phyloP scores from a whole-genome alignment of 2,888 invertebrate genomes.

The Silvanus unidentatus region DNA sequence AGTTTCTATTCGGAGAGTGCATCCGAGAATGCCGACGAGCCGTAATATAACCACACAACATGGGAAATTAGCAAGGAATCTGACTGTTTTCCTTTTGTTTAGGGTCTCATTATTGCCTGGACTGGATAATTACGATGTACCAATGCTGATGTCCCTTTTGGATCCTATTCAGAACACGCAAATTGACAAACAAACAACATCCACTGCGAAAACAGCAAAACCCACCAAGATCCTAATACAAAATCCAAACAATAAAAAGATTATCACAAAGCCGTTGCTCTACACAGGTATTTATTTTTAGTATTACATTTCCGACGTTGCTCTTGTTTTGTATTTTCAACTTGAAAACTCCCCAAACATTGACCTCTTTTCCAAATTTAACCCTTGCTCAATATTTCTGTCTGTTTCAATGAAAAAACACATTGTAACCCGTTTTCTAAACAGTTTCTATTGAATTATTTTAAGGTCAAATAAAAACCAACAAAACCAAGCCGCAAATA shows the following conservation, averaged over 20 bases:
- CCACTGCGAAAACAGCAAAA: slow-evolving; percentile 21
- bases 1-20: slow-evolving; percentile 60
- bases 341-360: no score
- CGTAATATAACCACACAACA: slow-evolving; percentile 22
- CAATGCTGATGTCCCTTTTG: slow-evolving; percentile 31
- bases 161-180: slow-evolving; percentile 21
- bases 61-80: slow-evolving; percentile 6
- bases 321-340: no score
- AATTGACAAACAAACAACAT: slow-evolving; percentile 13
- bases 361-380: no score
- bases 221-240: slow-evolving; percentile 38
- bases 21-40: slow-evolving; percentile 30
- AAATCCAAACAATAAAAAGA: slow-evolving; percentile 39
- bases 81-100: not conserved
- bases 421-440: no score
- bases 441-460: not conserved
- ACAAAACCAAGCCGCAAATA: slow-evolving; percentile 34
- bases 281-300: slow-evolving; percentile 11
- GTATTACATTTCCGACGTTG: no score
- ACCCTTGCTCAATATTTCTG: not conserved
- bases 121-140: slow-evolving; percentile 19
- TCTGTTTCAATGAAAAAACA: not conserved
- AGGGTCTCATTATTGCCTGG: not conserved
- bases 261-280: slow-evolving; percentile 37
- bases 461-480: slow-evolving; percentile 30